Conservation (phyloP, 2,888 invertebrate genomes). For the Xestoiulus laeticollis region DNA sequence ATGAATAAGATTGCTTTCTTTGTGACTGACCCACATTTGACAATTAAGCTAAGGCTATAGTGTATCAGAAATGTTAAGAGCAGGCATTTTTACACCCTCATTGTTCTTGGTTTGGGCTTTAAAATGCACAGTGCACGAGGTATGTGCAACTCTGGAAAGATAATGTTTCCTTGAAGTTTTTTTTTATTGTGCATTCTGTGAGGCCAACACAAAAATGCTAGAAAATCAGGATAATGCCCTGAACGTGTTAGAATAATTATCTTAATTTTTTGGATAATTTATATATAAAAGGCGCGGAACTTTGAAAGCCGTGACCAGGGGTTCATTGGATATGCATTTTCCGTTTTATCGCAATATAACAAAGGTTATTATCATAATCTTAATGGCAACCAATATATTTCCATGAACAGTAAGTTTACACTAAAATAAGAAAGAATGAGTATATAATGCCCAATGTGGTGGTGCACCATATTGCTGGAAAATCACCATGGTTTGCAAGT, state of each 20-base stretch:
- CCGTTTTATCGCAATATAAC: neutral
- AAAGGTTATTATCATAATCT: conserved; percentile 1
- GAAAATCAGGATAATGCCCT: no score
- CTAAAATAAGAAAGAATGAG: no score
- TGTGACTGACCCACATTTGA: conserved; percentile 23
- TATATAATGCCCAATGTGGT: no score
- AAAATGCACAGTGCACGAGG: neutral
- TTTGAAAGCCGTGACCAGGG: neutral
- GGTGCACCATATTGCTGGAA: no score
- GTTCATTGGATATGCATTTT: no score
- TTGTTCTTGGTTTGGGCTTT: conserved; percentile 8
- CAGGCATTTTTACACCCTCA: neutral
- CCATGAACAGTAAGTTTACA: no score
- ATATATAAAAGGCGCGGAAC: neutral
- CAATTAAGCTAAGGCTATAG: neutral
- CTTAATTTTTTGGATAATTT: neutral
- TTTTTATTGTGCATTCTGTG: neutral
- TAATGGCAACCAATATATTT: no score
- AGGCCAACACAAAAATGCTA: neutral
- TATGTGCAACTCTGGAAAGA: neutral
- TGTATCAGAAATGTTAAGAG: conserved; percentile 29
- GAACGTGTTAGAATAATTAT: no score
- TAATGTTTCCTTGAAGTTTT: neutral
- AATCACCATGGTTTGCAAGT: no score
- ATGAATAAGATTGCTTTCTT: conserved; percentile 29